Evolutionary conservation across 2,888 invertebrate species (phyloP), one percentile per base, ranked within the genome.

Genomic region (Apoda limacodes): DNA sequence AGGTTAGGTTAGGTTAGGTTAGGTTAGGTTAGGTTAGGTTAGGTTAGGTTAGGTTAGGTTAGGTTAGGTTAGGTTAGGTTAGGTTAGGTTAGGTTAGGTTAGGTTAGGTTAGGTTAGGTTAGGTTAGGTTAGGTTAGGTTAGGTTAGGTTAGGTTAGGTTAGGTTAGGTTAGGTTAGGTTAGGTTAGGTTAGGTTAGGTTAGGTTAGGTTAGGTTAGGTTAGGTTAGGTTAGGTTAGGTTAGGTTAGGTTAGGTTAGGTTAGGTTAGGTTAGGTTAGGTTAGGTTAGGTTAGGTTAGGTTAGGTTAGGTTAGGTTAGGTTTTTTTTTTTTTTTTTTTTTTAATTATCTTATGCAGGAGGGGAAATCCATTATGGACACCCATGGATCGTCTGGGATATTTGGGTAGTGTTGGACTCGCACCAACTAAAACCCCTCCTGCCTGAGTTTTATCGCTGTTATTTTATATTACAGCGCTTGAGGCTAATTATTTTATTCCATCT

Each of bases 1-100:
- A 40, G 39, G 39, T 40, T 40, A 40, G 39, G 39, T 40, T 40
- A 40, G 39, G 39, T 40, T 40, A 40, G 39, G 39, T 40, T 40
- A n/a, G n/a, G n/a, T n/a, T n/a, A 36, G 40, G 34, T 37, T 34
- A 30, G 40, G 32, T 26, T 37, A 40, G 33, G 37, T 37, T 32
- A 32, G 28, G 33, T 40, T 37, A 32, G 37, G 35, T 32, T 40
- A 32, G 28, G 28, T 32, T 28, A 35, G 34, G 30, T 34, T 32
- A 28, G 32, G 32, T 26, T 26, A n/a, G n/a, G n/a, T 38, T 38
- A 35, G 34, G 34, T 35, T 38, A 35, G 38, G 31, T 37, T 34
- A 7, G n/a, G n/a, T n/a, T 31, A 26, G 32, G 31, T 31, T 37
- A 33, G 33, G 37, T 37, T 37, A 37, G 37, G 37, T 38, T 38